phyloP scores from a whole-genome alignment of 30 jellyfish, hydroid and myxozoan species.

The Mastigias papua region DNA sequence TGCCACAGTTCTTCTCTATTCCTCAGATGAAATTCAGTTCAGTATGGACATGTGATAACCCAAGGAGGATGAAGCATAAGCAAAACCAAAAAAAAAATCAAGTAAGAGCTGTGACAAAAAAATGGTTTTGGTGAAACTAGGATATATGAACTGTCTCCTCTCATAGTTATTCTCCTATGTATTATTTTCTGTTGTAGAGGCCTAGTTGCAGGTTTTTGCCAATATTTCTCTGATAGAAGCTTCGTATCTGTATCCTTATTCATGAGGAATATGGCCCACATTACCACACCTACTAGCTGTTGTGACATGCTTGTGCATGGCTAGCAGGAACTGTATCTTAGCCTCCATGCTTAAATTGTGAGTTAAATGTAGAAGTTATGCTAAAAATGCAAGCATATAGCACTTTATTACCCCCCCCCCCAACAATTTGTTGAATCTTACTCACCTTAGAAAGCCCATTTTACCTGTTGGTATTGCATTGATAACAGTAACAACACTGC shows the following conservation, averaged over 20 bases:
- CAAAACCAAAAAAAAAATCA: slow-evolving; percentile 56
- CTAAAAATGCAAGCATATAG: too few relatives aligned
- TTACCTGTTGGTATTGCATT: too few relatives aligned
- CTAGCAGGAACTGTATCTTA: too few relatives aligned
- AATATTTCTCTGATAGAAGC: background rate
- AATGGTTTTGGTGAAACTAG: background rate
- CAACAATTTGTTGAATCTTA: too few relatives aligned
- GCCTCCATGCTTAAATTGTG: too few relatives aligned
- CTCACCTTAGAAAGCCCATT: too few relatives aligned
- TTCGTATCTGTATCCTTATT: background rate
- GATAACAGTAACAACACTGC: too few relatives aligned
- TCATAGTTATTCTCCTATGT: slow-evolving; percentile 10
- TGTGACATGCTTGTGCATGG: too few relatives aligned
- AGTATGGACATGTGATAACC: slow-evolving; percentile 71
- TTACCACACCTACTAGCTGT: too few relatives aligned
- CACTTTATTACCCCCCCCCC: too few relatives aligned
- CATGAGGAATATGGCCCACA: background rate
- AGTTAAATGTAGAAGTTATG: too few relatives aligned
- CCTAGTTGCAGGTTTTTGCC: background rate
- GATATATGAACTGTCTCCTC: background rate
- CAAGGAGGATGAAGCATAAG: background rate
- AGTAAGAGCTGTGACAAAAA: slow-evolving; percentile 8
- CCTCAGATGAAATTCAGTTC: slow-evolving; percentile 74
- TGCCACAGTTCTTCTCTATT: background rate
- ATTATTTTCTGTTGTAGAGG: background rate